phyloP scores from a whole-genome alignment of 2,113 vertebrate genomes.

The Crypturellus undulatus region DNA sequence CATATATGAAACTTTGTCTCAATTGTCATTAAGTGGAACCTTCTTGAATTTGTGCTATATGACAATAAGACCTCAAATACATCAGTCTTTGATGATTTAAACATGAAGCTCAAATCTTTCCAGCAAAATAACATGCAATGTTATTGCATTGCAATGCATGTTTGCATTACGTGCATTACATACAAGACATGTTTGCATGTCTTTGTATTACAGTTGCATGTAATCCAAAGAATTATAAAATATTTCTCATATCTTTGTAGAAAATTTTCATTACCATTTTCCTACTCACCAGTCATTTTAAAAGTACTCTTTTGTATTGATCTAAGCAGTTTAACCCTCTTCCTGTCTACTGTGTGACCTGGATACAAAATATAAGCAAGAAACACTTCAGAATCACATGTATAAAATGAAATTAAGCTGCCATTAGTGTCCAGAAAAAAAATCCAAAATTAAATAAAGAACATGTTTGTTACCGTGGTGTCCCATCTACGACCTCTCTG shows the following conservation, averaged over 20 bases:
- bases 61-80: background rate
- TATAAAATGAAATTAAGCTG: background rate
- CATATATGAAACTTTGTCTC: background rate
- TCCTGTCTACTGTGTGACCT: fast-evolving
- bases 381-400: background rate
- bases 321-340: background rate
- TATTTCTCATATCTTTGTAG: background rate
- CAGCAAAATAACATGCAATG: background rate
- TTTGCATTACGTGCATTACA: too few species aligned
- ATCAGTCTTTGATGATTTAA: background rate
- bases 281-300: background rate
- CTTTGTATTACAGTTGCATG: background rate
- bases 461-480: background rate
- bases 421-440: background rate
- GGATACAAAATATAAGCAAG: background rate
- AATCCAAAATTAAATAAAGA: background rate
- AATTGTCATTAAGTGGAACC: background rate
- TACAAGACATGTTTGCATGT: too few species aligned
- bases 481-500: background rate
- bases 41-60: background rate
- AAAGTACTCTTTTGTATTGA: background rate
- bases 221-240: background rate
- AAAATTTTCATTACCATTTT: background rate
- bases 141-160: too few species aligned
- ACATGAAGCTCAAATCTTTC: background rate